Percentiles rank a stretch among this genome's conserved stretches.
Conservation (phyloP, 2,113 vertebrate genomes). For the Passer montanus region DNA sequence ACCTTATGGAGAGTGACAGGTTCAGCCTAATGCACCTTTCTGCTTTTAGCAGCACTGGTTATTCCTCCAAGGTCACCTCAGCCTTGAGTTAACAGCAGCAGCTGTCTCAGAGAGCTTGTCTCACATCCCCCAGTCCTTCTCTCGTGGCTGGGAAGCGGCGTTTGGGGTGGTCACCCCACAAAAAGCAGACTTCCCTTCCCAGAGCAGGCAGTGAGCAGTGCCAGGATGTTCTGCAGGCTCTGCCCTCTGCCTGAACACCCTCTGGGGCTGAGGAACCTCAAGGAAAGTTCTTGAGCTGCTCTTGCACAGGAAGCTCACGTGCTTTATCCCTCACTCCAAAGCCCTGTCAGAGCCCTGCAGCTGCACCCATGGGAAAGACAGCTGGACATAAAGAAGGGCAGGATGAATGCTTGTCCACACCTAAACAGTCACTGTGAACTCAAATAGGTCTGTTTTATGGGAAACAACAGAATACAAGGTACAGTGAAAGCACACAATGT, state of each 20-base stretch:
- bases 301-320: not conserved
- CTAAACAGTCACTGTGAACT: not conserved
- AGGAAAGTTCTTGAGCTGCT: not conserved
- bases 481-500: not conserved
- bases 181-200: not conserved
- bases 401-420: not conserved
- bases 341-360: not conserved
- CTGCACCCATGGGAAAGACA: not conserved
- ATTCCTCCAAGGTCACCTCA: not conserved
- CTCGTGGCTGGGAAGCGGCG: not conserved
- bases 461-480: not conserved
- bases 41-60: not conserved
- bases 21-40: not conserved
- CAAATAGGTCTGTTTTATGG: not conserved
- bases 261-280: not conserved
- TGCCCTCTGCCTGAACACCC: not conserved
- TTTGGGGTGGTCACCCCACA: not conserved
- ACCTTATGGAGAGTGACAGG: not conserved
- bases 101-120: not conserved
- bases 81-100: not conserved
- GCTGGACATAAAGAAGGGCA: not conserved
- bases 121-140: not conserved
- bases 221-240: not conserved
- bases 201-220: not conserved
- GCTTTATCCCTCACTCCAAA: not conserved